A percentile compares a stretch with the other conserved stretches of the same genome.
Conservation (phyloP, 2,113 vertebrate species). For the Scalopus aquaticus region DNA sequence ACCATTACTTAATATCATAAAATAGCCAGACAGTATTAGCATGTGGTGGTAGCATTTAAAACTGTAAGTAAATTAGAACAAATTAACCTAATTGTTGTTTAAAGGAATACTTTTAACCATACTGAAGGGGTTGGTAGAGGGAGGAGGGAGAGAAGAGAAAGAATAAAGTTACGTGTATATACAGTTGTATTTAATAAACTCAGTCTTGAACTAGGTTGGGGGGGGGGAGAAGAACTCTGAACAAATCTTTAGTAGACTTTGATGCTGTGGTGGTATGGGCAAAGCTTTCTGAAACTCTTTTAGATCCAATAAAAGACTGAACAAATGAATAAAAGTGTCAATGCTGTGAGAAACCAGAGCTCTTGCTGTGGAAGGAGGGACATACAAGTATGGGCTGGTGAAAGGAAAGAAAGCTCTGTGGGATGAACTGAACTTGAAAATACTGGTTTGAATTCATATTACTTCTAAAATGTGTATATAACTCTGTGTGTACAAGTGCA, state of each 20-base stretch:
- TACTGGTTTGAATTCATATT: neutral
- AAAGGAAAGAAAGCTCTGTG: neutral
- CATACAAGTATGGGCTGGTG: neutral
- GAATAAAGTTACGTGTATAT: neutral
- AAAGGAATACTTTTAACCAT: neutral
- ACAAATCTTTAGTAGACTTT: neutral
- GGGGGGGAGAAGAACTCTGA: neutral
- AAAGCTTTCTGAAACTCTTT: neutral
- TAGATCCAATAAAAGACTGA: neutral
- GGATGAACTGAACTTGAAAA: neutral
- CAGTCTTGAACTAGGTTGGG: neutral
- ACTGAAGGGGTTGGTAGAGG: neutral
- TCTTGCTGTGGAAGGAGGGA: neutral
- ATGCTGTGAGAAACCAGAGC: neutral
- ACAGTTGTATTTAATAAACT: neutral
- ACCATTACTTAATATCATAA: slow-evolving; percentile 13
- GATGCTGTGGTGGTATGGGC: neutral
- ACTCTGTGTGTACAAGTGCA: neutral
- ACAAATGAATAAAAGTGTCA: neutral
- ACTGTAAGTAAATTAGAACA: neutral
- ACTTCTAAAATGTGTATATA: neutral
- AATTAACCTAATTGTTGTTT: neutral
- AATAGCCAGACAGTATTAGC: neutral
- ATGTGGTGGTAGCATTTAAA: neutral
- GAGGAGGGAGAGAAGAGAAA: neutral